phyloP scores from a whole-genome alignment of 1,140 invertebrate genomes.

The Anoplophora glabripennis region DNA sequence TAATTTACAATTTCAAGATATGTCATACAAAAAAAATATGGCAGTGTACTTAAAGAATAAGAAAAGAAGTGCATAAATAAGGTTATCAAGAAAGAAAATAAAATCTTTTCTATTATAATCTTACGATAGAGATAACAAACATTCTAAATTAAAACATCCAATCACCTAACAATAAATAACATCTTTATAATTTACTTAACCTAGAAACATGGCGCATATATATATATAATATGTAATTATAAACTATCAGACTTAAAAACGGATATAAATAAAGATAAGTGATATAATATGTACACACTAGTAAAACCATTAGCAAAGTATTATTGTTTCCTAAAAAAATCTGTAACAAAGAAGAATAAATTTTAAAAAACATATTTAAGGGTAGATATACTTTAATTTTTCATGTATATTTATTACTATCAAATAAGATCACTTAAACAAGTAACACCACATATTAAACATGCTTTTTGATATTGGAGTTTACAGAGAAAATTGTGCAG shows the following conservation, averaged over 20 bases:
- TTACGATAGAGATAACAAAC: conserved; percentile 8
- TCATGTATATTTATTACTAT: neutral
- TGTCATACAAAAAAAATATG: conserved; percentile 20
- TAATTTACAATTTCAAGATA: conserved; percentile 4
- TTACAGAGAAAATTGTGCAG: too few relatives aligned
- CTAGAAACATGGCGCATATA: conserved; percentile 13
- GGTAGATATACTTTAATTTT: too few relatives aligned
- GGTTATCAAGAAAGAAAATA: neutral
- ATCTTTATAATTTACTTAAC: conserved; percentile 20
- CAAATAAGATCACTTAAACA: neutral
- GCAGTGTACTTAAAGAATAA: conserved; percentile 22
- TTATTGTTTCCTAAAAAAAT: neutral
- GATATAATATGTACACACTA: neutral
- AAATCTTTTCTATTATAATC: neutral
- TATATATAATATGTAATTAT: neutral
- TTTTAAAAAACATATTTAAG: too few relatives aligned
- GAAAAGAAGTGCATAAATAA: conserved; percentile 21
- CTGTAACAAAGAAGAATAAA: too few relatives aligned
- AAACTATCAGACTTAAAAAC: conserved; percentile 15
- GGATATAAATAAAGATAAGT: conserved; percentile 1
- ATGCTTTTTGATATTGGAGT: neutral
- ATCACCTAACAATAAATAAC: conserved; percentile 22
- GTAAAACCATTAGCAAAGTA: neutral
- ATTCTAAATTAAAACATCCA: conserved; percentile 1
- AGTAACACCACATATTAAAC: neutral